Evolutionary conservation across 2,113 vertebrate species (phyloP).

Genomic region (Corythoichthys intestinalis): DNA sequence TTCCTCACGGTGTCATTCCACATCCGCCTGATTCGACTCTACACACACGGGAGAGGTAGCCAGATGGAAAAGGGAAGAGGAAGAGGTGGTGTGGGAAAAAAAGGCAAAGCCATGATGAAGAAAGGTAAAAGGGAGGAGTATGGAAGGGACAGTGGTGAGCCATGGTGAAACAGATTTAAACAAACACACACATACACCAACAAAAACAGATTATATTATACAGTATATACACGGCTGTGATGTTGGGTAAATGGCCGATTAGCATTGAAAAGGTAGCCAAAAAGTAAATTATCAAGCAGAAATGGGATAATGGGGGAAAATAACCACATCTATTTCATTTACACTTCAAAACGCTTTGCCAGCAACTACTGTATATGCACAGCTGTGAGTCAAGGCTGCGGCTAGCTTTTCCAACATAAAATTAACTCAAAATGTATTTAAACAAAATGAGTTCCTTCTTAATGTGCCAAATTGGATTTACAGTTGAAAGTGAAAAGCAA

Average conservation of each 20-base stretch:
- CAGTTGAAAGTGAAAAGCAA: conserved; percentile 37
- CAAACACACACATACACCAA: not conserved
- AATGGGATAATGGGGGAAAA: conserved; percentile 20
- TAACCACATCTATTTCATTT: conserved; percentile 42
- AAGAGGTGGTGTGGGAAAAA: conserved; percentile 19
- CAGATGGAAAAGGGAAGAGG: conserved; percentile 2
- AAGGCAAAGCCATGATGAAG: conserved; percentile 11
- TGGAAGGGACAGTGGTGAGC: not conserved
- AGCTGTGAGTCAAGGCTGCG: conserved; percentile 36
- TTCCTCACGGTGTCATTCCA: conserved; percentile 99
- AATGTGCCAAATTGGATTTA: not conserved
- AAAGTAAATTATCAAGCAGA: conserved; percentile 21
- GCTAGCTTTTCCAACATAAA: conserved; percentile 47
- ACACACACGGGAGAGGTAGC: conserved; percentile 18
- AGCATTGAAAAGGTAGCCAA: conserved; percentile 48
- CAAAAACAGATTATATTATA: conserved; percentile 24
- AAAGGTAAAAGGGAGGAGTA: conserved; percentile 1
- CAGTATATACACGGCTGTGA: conserved; percentile 20
- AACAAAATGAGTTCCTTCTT: not conserved
- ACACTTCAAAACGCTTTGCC: conserved; percentile 23
- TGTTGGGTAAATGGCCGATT: conserved; percentile 43
- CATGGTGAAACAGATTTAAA: conserved; percentile 15
- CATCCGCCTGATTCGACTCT: conserved; percentile 99
- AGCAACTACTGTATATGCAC: conserved; percentile 19
- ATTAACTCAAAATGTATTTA: not conserved